Percentiles rank a stretch among this genome's conserved stretches.
phyloP scores from a whole-genome alignment of 2,797 vertebrate genomes.

The Silurus aristotelis region DNA sequence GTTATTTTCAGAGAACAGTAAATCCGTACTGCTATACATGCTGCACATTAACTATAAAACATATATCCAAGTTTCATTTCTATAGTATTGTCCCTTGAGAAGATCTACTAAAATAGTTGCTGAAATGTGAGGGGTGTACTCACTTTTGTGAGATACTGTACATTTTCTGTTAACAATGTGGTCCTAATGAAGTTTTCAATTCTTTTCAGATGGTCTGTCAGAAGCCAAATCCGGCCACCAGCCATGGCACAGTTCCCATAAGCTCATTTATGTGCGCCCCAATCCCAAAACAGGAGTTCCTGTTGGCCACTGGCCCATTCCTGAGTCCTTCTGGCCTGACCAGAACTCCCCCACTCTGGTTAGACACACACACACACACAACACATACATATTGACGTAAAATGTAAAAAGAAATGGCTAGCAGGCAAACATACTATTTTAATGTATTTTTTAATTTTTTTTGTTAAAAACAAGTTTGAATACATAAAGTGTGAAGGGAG shows the following conservation, averaged over 20 bases:
- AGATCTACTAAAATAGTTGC: too few species aligned
- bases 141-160: too few species aligned
- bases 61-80: too few species aligned
- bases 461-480: background rate
- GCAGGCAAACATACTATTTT: background rate
- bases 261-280: slow-evolving; percentile 96
- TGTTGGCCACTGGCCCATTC: slow-evolving; percentile 96
- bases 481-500: background rate
- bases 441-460: too few species aligned
- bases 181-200: background rate
- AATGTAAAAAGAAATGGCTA: background rate
- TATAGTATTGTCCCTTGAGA: too few species aligned
- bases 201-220: slow-evolving; percentile 76
- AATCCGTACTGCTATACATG: too few species aligned
- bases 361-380: slow-evolving; percentile 57
- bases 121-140: too few species aligned
- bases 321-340: slow-evolving; percentile 98
- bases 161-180: background rate
- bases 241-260: slow-evolving; percentile 96
- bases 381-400: background rate
- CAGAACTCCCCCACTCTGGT: slow-evolving; percentile 96
- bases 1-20: too few species aligned
- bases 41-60: too few species aligned
- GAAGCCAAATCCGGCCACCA: slow-evolving; percentile 84
- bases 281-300: slow-evolving; percentile 97